Conservation (phyloP, 1,140 invertebrate species). For the Heliconius himera region DNA sequence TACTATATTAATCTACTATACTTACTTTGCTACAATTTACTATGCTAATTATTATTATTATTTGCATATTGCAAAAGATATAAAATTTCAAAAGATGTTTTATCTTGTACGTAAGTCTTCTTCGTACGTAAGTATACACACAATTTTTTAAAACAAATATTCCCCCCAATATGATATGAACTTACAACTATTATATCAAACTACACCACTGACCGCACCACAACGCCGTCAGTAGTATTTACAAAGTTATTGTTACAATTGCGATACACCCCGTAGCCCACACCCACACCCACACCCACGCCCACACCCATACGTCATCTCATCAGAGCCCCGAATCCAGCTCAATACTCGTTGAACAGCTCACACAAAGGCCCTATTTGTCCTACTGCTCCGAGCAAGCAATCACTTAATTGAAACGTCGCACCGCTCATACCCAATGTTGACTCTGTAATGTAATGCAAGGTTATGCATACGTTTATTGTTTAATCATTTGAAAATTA, state of each 20-base stretch:
- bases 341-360: slow-evolving; percentile 39
- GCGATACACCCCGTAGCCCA: background rate
- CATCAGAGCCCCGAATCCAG: slow-evolving; percentile 40
- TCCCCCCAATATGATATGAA: no score
- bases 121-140: no score
- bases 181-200: background rate
- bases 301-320: slow-evolving; percentile 27
- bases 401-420: slow-evolving; percentile 54
- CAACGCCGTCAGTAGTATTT: background rate
- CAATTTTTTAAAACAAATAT: no score
- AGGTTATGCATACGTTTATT: slow-evolving; percentile 19
- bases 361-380: slow-evolving; percentile 53
- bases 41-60: no score
- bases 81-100: no score
- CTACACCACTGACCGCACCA: background rate
- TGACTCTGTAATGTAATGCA: slow-evolving; percentile 20
- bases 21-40: no score
- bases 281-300: background rate
- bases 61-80: no score
- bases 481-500: background rate
- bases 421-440: slow-evolving; percentile 15
- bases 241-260: background rate
- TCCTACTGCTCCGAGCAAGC: slow-evolving; percentile 46
- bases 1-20: no score
- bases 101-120: no score